Base-by-base conservation (phyloP, 2,113 vertebrate species). In the Martes martes region DNA sequence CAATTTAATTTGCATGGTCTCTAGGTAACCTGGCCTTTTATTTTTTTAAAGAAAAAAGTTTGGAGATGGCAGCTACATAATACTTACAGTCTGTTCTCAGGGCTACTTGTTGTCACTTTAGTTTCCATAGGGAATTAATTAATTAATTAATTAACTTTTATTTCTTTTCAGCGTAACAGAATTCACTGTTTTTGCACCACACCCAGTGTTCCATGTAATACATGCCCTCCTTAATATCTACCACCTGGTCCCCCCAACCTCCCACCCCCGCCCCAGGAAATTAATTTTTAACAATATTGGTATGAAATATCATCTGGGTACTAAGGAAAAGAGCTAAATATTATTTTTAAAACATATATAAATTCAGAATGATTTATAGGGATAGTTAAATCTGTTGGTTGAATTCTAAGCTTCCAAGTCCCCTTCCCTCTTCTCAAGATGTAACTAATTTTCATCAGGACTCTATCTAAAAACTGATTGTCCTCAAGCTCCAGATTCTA, bases 131-230 rank as follows among this genome's bases (percentile, higher is more conserved):
- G 39, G 0, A 79, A 2, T 95, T 95, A 96, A 94, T 95, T 94
- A 96, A 94, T 95, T 94, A 96, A 94, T 95, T 94, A 96, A 94
- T 95, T 94, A 4, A 39, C 3, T 39, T 39, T 39, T 39, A 39
- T 42, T 42, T 42, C 39, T 42, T 42, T 42, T 42, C 39, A 42
- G 39, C 5, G 39, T 42, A 42, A 42, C 39, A 42, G 39, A 42
- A 42, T 42, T 42, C 39, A 42, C 4, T 42, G 39, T 42, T 42
- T 42, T 42, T 42, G 39, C 39, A 42, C 39, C 0, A 42, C 39
- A 42, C 39, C 39, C 39, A 42, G 39, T 42, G 39, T 5, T 5
- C 39, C 39, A 42, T 42, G 39, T 5, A 42, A 42, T 42, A 42
- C 39, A 0, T 42, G 39, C 39, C 39, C 39, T 42, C 39, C 39